These are phyloP conservation scores for Spongia lamella DNA, from an alignment of 37 sponge, comb jelly and placozoan genomes.

Conservation along the genomic window DNA sequence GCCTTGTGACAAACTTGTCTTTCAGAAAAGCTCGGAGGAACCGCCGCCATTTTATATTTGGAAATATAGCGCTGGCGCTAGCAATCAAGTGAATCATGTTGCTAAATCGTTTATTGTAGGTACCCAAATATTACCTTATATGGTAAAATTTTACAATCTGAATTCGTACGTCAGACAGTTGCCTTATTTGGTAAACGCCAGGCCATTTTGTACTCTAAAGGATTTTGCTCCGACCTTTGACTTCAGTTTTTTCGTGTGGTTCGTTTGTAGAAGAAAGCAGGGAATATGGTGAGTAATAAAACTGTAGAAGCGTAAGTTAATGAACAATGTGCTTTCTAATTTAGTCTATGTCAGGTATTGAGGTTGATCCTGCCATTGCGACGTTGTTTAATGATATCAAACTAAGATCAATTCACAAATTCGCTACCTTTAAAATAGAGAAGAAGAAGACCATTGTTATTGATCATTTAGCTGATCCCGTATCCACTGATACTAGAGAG, in stretches of 20 bases:
- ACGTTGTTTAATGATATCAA: constrained; percentile 60
- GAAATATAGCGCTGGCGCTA: no score
- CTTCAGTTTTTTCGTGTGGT: no score
- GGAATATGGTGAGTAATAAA: not conserved
- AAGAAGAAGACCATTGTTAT: constrained; percentile 56
- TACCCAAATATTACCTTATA: constrained; percentile 5
- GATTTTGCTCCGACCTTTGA: no score
- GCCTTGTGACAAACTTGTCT: constrained; percentile 60
- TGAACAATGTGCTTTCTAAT: not conserved
- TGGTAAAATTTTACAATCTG: not conserved
- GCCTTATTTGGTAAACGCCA: no score
- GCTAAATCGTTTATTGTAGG: no score
- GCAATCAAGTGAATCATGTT: no score
- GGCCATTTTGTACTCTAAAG: no score
- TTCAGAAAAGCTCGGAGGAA: not conserved
- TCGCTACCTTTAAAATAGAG: constrained; percentile 52
- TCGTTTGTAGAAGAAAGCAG: constrained; percentile 4
- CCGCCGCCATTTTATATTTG: no score
- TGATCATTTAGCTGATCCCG: constrained; percentile 27
- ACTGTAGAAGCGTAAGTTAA: not conserved
- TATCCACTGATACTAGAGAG: constrained; percentile 19
- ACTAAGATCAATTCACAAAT: constrained; percentile 51
- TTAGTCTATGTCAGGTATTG: constrained; percentile 76
- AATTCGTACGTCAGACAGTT: no score
- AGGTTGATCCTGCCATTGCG: constrained; percentile 31